Conservation (phyloP, 1,140 invertebrate species). For the Aphis gossypii region DNA sequence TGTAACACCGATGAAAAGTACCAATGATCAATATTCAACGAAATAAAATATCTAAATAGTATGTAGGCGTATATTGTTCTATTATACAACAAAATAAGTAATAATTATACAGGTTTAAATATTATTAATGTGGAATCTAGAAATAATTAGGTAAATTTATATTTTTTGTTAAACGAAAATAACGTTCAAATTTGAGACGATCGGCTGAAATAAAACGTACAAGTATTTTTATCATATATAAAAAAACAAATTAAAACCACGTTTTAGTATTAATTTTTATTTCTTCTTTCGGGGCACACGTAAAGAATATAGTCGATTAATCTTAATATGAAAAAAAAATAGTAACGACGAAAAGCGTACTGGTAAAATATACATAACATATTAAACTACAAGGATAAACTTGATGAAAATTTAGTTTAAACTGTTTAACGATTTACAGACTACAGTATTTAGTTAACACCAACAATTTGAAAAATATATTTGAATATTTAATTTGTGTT, state of each 20-base stretch:
- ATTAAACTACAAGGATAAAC: not conserved
- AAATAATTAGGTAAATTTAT: not conserved
- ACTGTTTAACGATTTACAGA: not conserved
- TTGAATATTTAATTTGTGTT: not conserved
- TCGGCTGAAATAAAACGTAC: not conserved
- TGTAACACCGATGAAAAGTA: not conserved
- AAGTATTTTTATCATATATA: not conserved
- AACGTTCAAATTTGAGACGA: not conserved
- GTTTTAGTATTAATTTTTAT: constrained; percentile 4
- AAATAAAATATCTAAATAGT: not conserved
- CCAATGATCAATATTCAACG: not conserved
- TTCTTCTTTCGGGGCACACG: not conserved
- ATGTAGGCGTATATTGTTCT: not conserved
- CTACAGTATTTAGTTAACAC: not conserved
- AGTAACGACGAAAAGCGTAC: not conserved
- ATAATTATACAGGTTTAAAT: not conserved
- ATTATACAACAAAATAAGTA: not conserved
- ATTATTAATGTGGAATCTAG: not conserved
- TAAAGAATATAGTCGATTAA: not conserved
- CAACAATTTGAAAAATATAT: not conserved
- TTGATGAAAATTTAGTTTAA: not conserved
- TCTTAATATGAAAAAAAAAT: not conserved
- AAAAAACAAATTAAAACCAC: not conserved
- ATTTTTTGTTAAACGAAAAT: not conserved
- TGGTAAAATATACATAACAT: not conserved